Evolutionary conservation across 2,797 vertebrate genomes (phyloP), one percentile per base, ranked within the genome.

Genomic region (Protosalanx chinensis): DNA sequence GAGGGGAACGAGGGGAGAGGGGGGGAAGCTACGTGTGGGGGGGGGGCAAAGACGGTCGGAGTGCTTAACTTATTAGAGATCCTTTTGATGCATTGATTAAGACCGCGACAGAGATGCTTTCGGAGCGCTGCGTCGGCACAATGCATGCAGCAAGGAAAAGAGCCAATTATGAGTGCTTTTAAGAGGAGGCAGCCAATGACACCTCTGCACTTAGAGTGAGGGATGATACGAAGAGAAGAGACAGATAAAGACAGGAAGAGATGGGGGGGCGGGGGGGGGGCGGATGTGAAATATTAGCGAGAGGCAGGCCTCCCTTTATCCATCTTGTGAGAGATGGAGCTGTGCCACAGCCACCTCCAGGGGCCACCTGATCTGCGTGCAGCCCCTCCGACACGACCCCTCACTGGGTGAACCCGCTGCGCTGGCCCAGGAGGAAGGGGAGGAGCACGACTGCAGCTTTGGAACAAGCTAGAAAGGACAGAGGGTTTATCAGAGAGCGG

Each of bases 41-140:
- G n/a, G n/a, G n/a, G n/a, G n/a, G n/a, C n/a, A 80, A 73, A 72
- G 56, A 70, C 8, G 73, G 71, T 62, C 72, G 30, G 64, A n/a
- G 61, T 33, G 79, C 82, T 86, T 82, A 76, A 78, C 81, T 84
- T 87, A 86, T 86, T 87, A 68, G 72, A 77, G 64, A 82, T 85
- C 85, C n/a, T 86, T 90, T 90, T 90, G 88, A 91, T 90, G 82
- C 87, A 81, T 86, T 86, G 89, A 90, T 88, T 80, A 78, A 64
- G 81, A 76, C 81, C 65, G 80, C 69, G 86, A 88, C 79, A 76
- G 83, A 71, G 73, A 79, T 74, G 58, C 77, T 85, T 85, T n/a
- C 74, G 72, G 72, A 79, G 80, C 83, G 66, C 64, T 77, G 64
- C 66, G 37, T 67, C 41, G 53, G 59, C 77, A 85, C 81, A 81